Conservation (phyloP, 2,888 invertebrate species). For the Rotaria sp. region DNA sequence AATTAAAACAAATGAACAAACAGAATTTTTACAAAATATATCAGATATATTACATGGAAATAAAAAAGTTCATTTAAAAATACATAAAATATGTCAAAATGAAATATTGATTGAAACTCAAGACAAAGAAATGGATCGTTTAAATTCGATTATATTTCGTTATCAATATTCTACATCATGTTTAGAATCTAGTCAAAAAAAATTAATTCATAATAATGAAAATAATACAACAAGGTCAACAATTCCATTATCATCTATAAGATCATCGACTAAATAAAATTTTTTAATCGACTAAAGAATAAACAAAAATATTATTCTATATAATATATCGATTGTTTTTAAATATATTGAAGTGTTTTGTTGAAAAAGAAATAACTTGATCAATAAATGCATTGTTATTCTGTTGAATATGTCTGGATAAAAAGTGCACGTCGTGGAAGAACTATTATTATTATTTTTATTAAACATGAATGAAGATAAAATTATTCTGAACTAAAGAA, state of each 20-base stretch:
- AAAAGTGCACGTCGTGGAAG: too few species aligned
- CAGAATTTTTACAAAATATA: not conserved
- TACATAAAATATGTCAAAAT: not conserved
- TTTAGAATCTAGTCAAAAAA: not conserved
- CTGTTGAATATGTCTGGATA: too few species aligned
- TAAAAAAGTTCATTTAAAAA: not conserved
- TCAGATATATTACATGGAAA: not conserved
- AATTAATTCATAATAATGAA: not conserved
- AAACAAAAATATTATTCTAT: too few species aligned
- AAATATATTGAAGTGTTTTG: too few species aligned
- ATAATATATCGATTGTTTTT: too few species aligned
- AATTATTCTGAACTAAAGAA: not conserved
- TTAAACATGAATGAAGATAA: not conserved
- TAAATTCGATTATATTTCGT: not conserved
- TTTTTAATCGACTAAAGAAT: too few species aligned
- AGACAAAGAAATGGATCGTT: slow-evolving; percentile 29
- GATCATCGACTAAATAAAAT: not conserved
- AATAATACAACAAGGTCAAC: not conserved
- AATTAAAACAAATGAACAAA: not conserved
- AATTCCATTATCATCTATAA: not conserved
- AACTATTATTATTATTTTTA: not conserved
- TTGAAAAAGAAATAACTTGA: too few species aligned
- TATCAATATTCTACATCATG: slow-evolving; percentile 1
- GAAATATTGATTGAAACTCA: slow-evolving; percentile 17
- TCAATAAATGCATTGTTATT: too few species aligned